Evolutionary conservation across 2,797 vertebrate species (phyloP).

Genomic region (Sebastes steindachneri): DNA sequence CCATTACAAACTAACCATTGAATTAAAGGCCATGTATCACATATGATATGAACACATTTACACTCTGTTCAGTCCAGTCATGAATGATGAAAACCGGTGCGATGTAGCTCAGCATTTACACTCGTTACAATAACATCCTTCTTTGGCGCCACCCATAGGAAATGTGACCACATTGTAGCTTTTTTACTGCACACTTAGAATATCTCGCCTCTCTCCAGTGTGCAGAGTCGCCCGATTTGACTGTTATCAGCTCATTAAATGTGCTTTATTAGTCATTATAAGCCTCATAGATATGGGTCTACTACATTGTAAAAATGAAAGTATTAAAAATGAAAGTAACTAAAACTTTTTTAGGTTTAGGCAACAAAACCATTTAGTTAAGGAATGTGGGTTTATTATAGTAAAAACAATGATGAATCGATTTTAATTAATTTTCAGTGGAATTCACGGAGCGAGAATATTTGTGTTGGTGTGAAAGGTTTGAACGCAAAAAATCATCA

Average conservation of each 20-base stretch:
- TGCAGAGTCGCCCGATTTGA: neutral
- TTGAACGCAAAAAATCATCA: neutral
- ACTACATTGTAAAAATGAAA: accelerated
- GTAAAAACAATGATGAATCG: neutral
- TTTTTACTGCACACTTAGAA: neutral
- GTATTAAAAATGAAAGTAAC: too few species aligned
- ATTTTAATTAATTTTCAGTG: neutral
- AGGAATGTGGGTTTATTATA: neutral
- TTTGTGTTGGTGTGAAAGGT: neutral
- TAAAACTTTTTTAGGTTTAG: too few species aligned
- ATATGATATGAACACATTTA: neutral
- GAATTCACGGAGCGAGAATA: neutral
- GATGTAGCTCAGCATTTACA: too few species aligned
- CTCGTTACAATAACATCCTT: neutral
- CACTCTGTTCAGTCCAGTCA: neutral
- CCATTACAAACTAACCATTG: neutral
- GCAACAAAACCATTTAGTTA: too few species aligned
- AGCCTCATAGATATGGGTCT: too few species aligned
- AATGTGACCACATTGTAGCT: neutral
- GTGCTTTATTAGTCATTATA: too few species aligned
- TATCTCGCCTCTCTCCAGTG: too few species aligned
- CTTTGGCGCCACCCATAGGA: too few species aligned
- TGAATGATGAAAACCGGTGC: neutral
- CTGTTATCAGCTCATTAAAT: too few species aligned
- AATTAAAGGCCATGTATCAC: neutral